A percentile compares a stretch with the other conserved stretches of the same genome.
Evolutionary conservation across 2,888 invertebrate genomes (phyloP).

Genomic region (Drosophila eohydei): DNA sequence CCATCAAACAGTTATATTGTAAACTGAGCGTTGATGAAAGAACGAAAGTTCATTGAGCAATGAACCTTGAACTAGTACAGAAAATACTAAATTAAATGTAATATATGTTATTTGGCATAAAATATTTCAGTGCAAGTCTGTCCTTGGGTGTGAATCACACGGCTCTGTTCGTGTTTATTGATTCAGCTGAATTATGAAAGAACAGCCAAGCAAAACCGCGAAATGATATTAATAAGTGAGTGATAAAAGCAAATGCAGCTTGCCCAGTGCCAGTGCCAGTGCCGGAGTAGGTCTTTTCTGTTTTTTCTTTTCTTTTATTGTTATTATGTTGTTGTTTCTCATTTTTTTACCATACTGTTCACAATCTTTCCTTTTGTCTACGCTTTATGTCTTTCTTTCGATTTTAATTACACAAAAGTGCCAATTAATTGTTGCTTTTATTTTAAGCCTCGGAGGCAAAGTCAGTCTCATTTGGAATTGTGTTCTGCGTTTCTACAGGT

Average conservation of each 20-base stretch:
- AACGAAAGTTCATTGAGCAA: background rate
- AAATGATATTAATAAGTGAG: constrained; percentile 23
- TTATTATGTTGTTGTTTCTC: constrained; percentile 9
- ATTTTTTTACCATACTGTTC: constrained; percentile 14
- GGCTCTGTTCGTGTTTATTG: constrained; percentile 28
- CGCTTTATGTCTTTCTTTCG: constrained; percentile 62
- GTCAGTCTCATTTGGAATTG: constrained; percentile 14
- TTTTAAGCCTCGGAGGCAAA: constrained; percentile 31
- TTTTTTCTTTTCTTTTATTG: constrained; percentile 3
- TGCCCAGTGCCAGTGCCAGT: constrained; percentile 16
- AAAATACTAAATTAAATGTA: background rate
- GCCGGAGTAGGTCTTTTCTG: constrained; percentile 14
- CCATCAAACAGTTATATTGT: constrained; percentile 13
- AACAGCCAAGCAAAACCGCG: constrained; percentile 25
- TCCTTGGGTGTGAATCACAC: constrained; percentile 39
- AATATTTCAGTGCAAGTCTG: constrained; percentile 1
- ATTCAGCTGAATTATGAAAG: constrained; percentile 27
- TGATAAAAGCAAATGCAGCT: constrained; percentile 39
- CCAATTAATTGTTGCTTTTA: constrained; percentile 68
- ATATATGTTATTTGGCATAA: constrained; percentile 1
- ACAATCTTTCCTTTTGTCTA: constrained; percentile 50
- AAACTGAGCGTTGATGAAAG: background rate
- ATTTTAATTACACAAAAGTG: constrained; percentile 75
- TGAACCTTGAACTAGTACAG: background rate
- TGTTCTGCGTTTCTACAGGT: constrained; percentile 30